Percentiles rank a stretch among this genome's conserved stretches.
phyloP scores from a whole-genome alignment of 2,888 invertebrate species.

The Xestia rhomboidea region DNA sequence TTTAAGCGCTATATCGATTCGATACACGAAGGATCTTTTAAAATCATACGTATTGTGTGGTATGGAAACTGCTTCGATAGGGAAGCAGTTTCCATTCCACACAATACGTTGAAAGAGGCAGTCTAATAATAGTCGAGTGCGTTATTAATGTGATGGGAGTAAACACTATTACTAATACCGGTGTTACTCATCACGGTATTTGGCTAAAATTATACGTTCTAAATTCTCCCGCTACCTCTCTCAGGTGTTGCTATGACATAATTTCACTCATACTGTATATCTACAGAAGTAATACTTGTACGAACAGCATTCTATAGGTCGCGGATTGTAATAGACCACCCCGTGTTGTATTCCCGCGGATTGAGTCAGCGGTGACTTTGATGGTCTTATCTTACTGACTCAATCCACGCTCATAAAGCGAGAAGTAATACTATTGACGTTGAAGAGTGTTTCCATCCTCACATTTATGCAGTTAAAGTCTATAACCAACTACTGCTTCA shows the following conservation, averaged over 20 bases:
- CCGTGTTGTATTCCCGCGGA: not conserved
- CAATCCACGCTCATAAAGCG: not conserved
- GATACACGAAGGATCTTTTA: slow-evolving; percentile 5
- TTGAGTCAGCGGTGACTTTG: slow-evolving; percentile 13
- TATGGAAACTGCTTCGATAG: not conserved
- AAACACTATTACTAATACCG: slow-evolving; percentile 68
- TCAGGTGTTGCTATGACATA: slow-evolving; percentile 77
- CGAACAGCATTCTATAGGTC: slow-evolving; percentile 12
- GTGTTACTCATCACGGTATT: slow-evolving; percentile 84
- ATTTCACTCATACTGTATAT: slow-evolving; percentile 39
- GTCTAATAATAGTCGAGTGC: slow-evolving; percentile 52
- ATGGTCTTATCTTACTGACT: slow-evolving; percentile 2
- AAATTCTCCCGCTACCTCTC: slow-evolving; percentile 78
- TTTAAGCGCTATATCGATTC: not conserved
- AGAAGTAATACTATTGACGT: not conserved
- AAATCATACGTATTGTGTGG: slow-evolving; percentile 23
- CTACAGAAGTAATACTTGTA: slow-evolving; percentile 3
- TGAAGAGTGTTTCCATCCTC: not conserved
- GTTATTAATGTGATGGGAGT: slow-evolving; percentile 67
- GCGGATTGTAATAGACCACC: slow-evolving; percentile 26
- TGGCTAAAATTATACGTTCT: slow-evolving; percentile 87
- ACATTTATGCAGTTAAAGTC: not conserved
- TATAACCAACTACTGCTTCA: not conserved
- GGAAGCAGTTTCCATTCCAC: slow-evolving; percentile 2
- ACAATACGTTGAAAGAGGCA: slow-evolving; percentile 33